phyloP scores from a whole-genome alignment of 2,888 invertebrate genomes.

The Punctoribates punctum region DNA sequence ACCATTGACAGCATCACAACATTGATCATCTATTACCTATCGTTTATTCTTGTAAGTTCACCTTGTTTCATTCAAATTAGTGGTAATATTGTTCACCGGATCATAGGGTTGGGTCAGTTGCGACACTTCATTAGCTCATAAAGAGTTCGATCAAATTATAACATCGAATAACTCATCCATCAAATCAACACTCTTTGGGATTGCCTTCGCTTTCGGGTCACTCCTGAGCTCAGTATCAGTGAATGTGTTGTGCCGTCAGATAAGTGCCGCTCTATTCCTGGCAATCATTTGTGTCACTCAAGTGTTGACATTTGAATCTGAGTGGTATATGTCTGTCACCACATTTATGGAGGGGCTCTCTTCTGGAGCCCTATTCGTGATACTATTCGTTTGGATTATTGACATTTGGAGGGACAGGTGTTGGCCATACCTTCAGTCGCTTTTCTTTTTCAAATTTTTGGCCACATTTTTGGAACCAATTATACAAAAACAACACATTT shows the following conservation, averaged over 20 bases:
- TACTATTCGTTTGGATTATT: neutral
- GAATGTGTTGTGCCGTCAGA: neutral
- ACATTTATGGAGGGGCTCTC: neutral
- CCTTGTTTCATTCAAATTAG: neutral
- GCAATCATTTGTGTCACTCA: neutral
- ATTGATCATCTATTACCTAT: neutral
- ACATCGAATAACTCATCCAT: neutral
- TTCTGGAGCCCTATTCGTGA: neutral
- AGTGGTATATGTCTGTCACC: neutral
- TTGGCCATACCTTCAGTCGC: neutral
- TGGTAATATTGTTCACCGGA: no score
- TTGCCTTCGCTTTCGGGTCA: neutral
- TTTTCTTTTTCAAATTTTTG: neutral
- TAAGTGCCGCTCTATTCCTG: neutral
- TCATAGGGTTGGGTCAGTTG: neutral
- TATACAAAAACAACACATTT: neutral
- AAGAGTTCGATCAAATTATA: neutral
- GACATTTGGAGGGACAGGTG: neutral
- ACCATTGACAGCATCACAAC: neutral
- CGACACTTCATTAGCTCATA: neutral
- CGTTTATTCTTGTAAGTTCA: neutral
- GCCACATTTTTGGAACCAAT: neutral
- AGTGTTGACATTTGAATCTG: neutral
- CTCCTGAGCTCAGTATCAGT: neutral
- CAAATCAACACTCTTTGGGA: neutral